Evolutionary conservation across 2,888 invertebrate genomes (phyloP), one percentile per base, ranked within the genome.

Genomic region (Himalopsyche japonica): DNA sequence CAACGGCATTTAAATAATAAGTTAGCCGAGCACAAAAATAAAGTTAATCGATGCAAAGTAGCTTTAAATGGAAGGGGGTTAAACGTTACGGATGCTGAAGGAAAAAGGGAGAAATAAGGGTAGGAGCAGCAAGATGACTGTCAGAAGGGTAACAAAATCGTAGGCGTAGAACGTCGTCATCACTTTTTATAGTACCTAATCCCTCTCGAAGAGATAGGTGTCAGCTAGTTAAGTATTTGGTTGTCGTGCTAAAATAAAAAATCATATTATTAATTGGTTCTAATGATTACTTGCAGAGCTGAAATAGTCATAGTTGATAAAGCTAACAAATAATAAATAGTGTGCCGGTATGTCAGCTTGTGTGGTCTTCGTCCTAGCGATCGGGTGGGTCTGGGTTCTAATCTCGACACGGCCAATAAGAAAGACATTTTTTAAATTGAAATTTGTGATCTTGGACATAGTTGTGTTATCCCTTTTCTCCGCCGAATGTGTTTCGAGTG

Each of bases 31-130:
- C 70, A 70, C 70, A 70, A 27, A 70, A 70, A 70, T 70, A 70
- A 70, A 70, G 70, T 70, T 70, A 70, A 70, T 70, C 70, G 70
- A 70, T 70, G 70, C 70, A 70, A 70, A 70, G 70, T 70, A 70
- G 70, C 70, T 70, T 70, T 5, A 70, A 27, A 70, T 70, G 70
- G 70, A 70, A 27, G 30, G 70, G 70, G 70, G 27, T 70, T 30
- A 12, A 70, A 70, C 30, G 30, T 70, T 70, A 70, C 70, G 70
- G 70, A 70, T 27, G 15, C 70, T 70, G 70, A 15, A 30, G 30
- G 15, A 27, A 30, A 27, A 30, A 15, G 27, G 30, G 27, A 15
- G 10, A 70, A 12, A 4, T 70, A 10, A 70, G 27, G 70, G 27
- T 15, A 15, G 12, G 70, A 70, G 27, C 10, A 27, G 70, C 27